Evolutionary conservation across 2,888 invertebrate genomes (phyloP), one percentile per base, ranked within the genome.

Genomic region (Microplitis manilae): DNA sequence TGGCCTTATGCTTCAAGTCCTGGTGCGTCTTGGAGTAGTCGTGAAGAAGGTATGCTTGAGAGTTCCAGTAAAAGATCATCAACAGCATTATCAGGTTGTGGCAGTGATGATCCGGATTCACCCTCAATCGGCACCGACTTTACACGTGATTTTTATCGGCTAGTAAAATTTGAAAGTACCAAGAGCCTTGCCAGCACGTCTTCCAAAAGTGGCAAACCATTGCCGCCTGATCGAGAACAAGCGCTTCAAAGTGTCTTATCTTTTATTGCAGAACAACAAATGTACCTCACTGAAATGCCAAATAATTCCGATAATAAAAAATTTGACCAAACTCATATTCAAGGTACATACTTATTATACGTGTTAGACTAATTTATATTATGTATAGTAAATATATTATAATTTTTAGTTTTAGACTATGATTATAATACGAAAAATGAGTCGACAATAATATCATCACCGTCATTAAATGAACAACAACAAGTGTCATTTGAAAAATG

Each of bases 121-220:
- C 93, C 94, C 0, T 92, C 93, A 62, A 91, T 94, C 20, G 94
- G 94, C 20, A 92, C 94, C 13, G 94, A 95, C 88, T 95, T 95
- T 85, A 95, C 95, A 5, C 91, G 95, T 81, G 95, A 95, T 90
- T 95, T 95, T 89, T 95, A 95, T 87, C 93, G 95, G 50, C 92
- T 95, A 80, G 95, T 95, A 68, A 95, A 95, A 90, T 95, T 95
- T 86, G 95, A 95, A 87, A 95, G 95, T 90, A 95, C 94, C 79
- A 95, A 94, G 88, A 95, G 95, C 88, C 90, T 95, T 86, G 95
- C 94, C 64, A 94, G 94, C 59, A 94, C 94, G 84, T 94, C 94
- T 68, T 94, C 94, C 76, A 92, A 94, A 86, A 93, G 93, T 8
- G 92, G 91, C 39, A 91, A 91, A 73, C 88, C 92, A 5, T 50